Base-by-base conservation (phyloP, 2,113 vertebrate species). In the Lepus timidus region DNA sequence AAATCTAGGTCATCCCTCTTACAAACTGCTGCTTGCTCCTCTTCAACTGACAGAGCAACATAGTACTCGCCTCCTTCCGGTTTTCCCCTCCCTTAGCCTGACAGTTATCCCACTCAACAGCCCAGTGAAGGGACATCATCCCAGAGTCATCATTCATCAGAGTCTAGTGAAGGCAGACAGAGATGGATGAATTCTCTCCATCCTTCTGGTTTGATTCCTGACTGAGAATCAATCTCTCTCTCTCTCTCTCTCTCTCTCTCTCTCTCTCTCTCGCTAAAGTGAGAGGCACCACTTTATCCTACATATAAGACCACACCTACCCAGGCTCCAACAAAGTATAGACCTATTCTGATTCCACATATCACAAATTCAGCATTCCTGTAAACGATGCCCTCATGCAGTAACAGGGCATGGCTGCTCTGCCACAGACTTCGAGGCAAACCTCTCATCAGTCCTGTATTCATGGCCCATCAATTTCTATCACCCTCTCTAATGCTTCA, bases 1-100 rank as follows among this genome's bases (percentile, higher is more conserved):
- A 93, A 95, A 88, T 81, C 62, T 90, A 52, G 90, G 73, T 64
- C 84, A 70, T 49, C 76, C 73, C 44, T 84, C 55, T 91, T 68
- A 12, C 52, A 85, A 91, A 94, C 67, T 23, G 62, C 9, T 64
- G 33, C 85, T 79, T 17, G 49, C 17, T 61, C 20, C 71, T 86
- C 79, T 68, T 84, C 31, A 55, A 62, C 14, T 58, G 44, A 11
- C 36, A 76, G 82, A 73, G 29, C 9, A 82, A 31, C 29, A 12
- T 29, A 39, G 7, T 9, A 33, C 29, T 22, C 8, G 0, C 33
- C 51, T 91, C 36, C 75, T 74, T 33, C 55, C 33, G 51, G n/a
- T 71, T 58, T 71, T 23, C 51, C 83, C n/a, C 25, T 67, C 78
- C 39, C 44, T 93, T 27, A n/a, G 68, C 13, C 12, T 83, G 88